phyloP scores from a whole-genome alignment of 2,113 vertebrate species.

The Tyto alba region DNA sequence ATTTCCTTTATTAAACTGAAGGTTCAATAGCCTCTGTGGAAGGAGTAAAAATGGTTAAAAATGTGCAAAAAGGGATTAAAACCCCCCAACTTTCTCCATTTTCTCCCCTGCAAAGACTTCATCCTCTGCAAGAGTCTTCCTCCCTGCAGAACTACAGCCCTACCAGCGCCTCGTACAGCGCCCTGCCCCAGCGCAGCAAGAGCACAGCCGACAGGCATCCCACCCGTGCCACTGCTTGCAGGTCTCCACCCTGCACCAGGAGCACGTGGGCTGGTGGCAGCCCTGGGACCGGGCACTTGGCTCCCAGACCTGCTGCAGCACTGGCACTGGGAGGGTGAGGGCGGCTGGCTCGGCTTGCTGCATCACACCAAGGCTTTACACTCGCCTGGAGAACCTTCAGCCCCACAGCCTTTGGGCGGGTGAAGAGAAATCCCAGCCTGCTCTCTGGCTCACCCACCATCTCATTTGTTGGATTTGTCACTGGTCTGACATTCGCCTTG shows the following conservation, averaged over 20 bases:
- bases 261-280: not conserved
- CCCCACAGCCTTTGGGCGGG: not conserved
- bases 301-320: not conserved
- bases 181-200: not conserved
- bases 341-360: accelerated
- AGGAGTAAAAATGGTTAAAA: not conserved
- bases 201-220: not conserved
- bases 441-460: not conserved
- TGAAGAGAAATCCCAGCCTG: not conserved
- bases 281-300: not conserved
- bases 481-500: not conserved
- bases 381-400: not conserved
- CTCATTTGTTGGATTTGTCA: not conserved
- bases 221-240: not conserved
- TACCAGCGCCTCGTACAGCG: not conserved
- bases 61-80: not conserved
- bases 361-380: not conserved
- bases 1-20: not conserved
- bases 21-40: not conserved
- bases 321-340: not conserved
- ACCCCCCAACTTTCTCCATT: not conserved
- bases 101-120: not conserved
- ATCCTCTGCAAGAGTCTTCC: not conserved
- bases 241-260: not conserved
- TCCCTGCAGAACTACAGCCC: not conserved